Conservation (phyloP, 2,888 invertebrate genomes). For the Scaptomyza cyrtandrae region DNA sequence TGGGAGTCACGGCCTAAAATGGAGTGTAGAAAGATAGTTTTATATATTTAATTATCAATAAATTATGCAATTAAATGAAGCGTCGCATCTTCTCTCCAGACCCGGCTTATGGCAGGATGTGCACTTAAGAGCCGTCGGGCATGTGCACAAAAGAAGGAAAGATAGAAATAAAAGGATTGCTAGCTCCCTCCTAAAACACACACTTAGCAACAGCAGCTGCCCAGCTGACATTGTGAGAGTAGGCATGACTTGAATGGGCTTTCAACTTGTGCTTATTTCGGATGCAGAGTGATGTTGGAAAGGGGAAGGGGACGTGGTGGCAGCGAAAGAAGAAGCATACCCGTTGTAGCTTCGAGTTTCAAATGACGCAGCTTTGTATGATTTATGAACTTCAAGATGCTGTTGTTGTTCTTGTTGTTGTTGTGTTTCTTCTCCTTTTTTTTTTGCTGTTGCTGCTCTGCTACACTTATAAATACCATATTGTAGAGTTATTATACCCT, state of each 20-base stretch:
- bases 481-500: slow-evolving; percentile 9
- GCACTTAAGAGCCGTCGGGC: slow-evolving; percentile 51
- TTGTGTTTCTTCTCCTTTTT: background rate
- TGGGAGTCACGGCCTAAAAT: slow-evolving; percentile 45
- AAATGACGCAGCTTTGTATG: slow-evolving; percentile 57
- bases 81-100: slow-evolving; percentile 7
- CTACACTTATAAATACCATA: slow-evolving; percentile 5
- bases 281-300: slow-evolving; percentile 14
- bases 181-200: background rate
- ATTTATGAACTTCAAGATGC: slow-evolving; percentile 63
- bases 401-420: slow-evolving; percentile 16
- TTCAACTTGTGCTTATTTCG: slow-evolving; percentile 39
- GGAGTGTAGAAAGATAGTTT: slow-evolving; percentile 26
- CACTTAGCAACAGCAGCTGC: slow-evolving; percentile 4
- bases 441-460: background rate
- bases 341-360: slow-evolving; percentile 25
- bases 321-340: background rate
- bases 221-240: slow-evolving; percentile 3
- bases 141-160: slow-evolving; percentile 10
- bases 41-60: slow-evolving; percentile 71
- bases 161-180: slow-evolving; percentile 12
- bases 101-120: slow-evolving; percentile 62
- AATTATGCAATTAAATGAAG: slow-evolving; percentile 73
- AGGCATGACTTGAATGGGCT: slow-evolving; percentile 34
- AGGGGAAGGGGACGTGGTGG: background rate